Conservation (phyloP, 2,113 vertebrate species). For the Mormyrus lacerda region DNA sequence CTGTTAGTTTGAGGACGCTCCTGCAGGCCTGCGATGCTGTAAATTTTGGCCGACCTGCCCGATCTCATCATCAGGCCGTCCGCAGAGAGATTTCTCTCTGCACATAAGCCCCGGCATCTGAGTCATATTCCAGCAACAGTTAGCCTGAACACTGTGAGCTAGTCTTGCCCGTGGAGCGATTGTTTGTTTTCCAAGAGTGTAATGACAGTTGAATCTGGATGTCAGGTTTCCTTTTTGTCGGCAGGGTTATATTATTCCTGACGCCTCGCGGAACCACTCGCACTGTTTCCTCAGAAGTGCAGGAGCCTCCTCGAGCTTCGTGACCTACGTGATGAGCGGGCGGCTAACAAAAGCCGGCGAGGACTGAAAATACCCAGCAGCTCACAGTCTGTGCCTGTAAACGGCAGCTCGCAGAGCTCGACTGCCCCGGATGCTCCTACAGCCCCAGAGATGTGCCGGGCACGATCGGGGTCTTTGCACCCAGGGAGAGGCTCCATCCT, state of each 20-base stretch:
- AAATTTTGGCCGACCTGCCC: background rate
- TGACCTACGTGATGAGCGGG: background rate
- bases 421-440: background rate
- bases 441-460: background rate
- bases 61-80: background rate
- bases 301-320: background rate
- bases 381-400: background rate
- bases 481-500: background rate
- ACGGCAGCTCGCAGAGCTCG: background rate
- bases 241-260: background rate
- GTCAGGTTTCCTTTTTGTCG: background rate
- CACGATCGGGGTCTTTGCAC: background rate
- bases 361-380: background rate
- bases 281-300: background rate
- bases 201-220: background rate
- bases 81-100: background rate
- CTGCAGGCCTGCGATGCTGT: background rate
- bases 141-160: background rate
- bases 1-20: background rate
- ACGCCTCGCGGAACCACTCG: background rate
- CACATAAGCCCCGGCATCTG: background rate
- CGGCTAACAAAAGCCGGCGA: background rate
- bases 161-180: background rate
- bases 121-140: background rate
- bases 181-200: constrained; percentile 1